phyloP scores from a whole-genome alignment of 2,113 vertebrate genomes.

The Varanus salvator region DNA sequence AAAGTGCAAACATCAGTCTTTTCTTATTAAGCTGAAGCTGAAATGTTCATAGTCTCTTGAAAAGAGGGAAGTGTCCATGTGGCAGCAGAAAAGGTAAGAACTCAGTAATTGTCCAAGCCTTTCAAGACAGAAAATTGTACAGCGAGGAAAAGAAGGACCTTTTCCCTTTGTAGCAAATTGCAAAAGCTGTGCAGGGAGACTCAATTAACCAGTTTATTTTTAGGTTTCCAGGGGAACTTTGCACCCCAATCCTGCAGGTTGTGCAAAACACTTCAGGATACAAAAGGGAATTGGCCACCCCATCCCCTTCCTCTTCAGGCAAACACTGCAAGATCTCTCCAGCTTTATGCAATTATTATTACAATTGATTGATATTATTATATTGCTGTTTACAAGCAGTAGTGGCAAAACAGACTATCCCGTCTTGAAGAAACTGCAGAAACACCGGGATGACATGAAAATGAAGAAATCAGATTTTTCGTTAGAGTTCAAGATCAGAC shows the following conservation, averaged over 20 bases:
- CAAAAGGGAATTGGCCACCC: conserved; percentile 23
- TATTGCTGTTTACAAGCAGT: conserved; percentile 1
- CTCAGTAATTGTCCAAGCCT: conserved; percentile 68
- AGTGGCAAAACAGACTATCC: background rate
- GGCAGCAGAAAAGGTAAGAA: conserved; percentile 59
- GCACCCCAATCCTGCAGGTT: conserved; percentile 41
- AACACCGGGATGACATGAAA: background rate
- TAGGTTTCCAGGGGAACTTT: conserved; percentile 49
- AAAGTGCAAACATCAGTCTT: conserved; percentile 62
- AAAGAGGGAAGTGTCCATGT: conserved; percentile 59
- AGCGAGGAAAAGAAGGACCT: conserved; percentile 42
- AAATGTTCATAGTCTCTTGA: conserved; percentile 62
- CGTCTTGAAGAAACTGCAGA: conserved; percentile 25
- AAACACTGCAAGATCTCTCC: background rate
- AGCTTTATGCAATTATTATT: conserved; percentile 31
- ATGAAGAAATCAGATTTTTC: background rate
- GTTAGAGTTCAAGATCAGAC: background rate
- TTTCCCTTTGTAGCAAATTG: conserved; percentile 54
- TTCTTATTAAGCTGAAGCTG: conserved; percentile 64
- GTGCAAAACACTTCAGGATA: conserved; percentile 29
- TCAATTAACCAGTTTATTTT: conserved; percentile 58
- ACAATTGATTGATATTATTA: conserved; percentile 53
- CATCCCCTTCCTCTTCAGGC: conserved; percentile 4
- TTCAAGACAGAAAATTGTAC: conserved; percentile 64
- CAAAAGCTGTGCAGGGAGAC: conserved; percentile 51